These are phyloP conservation scores for Celastrina argiolus DNA, from an alignment of 2,888 invertebrate genomes.

Conservation along the genomic window DNA sequence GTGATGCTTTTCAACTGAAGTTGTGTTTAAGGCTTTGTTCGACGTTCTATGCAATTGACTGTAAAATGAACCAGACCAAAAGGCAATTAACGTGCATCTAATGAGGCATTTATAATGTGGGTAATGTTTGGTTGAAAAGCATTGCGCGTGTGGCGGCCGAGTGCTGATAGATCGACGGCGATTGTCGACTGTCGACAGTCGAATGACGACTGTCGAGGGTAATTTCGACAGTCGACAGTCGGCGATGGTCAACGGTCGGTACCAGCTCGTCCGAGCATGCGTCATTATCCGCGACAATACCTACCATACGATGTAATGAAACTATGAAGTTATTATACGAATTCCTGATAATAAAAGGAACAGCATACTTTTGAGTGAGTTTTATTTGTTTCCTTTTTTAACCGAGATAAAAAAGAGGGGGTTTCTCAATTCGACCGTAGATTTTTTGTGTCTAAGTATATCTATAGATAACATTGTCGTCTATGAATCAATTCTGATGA, in stretches of 20 bases:
- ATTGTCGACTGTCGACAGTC: background rate
- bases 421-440: too few relatives aligned
- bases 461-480: too few relatives aligned
- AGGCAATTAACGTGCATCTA: background rate
- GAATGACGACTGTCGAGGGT: slow-evolving; percentile 38
- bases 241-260: slow-evolving; percentile 40
- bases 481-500: too few relatives aligned
- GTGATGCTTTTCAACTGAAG: background rate
- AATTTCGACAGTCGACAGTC: background rate
- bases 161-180: slow-evolving; percentile 13
- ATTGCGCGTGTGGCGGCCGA: slow-evolving; percentile 30
- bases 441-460: too few relatives aligned
- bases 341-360: slow-evolving; percentile 73
- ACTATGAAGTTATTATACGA: slow-evolving; percentile 64
- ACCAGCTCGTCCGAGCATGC: slow-evolving; percentile 54
- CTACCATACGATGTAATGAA: slow-evolving; percentile 68
- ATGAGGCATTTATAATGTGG: background rate
- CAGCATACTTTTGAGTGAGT: slow-evolving; percentile 49
- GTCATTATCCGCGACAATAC: slow-evolving; percentile 68
- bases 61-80: slow-evolving; percentile 13
- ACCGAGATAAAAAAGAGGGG: too few relatives aligned
- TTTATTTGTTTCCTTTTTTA: too few relatives aligned
- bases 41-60: background rate
- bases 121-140: slow-evolving; percentile 29
- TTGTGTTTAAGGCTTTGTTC: too few relatives aligned